Evolutionary conservation across 2,113 vertebrate species (phyloP), one percentile per base, ranked within the genome.

Genomic region (Dolichotis patagonum): DNA sequence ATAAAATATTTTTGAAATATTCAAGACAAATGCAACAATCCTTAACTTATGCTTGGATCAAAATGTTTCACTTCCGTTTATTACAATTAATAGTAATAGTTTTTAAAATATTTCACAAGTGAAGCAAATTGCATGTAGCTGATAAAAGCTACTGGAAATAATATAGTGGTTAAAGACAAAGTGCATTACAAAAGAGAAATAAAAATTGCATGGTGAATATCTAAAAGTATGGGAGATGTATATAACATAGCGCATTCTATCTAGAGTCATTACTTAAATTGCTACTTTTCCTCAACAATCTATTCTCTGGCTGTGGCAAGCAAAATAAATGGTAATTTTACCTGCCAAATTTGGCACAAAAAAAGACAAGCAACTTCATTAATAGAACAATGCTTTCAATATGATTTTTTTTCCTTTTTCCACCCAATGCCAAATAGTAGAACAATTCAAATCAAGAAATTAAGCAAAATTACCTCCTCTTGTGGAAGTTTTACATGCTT

Each of bases 391-490:
- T 98, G 97, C 97, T 94, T 97, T 98, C 92, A 97, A 98, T 98
- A 98, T 98, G 97, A 98, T 98, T 98, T 98, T 97, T 95, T 97
- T 95, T 87, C 94, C 96, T 86, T 97, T 97, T 97, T 90, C 97
- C 88, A 97, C 83, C 86, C 96, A 96, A 62, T 98, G 97, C 98
- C 97, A 98, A 98, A 97, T 67, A 94, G 80, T 92, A 97, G 96
- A 98, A 98, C 98, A 98, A 98, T 97, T 97, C 97, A 97, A 98
- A 98, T 97, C 96, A 98, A 97, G 97, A 98, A 98, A 98, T 97
- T 97, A 97, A 98, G 97, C 96, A 97, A 98, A 98, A 98, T 98
- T 98, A 97, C 90, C 96, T 98, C 97, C 85, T 95, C 97, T 97
- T 96, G 94, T 97, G 97, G 84, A 98, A 97, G 92, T 96, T 97